Evolutionary conservation across 2,797 vertebrate genomes (phyloP), one percentile per base, ranked within the genome.

Genomic region (Fistularia tabacaria): DNA sequence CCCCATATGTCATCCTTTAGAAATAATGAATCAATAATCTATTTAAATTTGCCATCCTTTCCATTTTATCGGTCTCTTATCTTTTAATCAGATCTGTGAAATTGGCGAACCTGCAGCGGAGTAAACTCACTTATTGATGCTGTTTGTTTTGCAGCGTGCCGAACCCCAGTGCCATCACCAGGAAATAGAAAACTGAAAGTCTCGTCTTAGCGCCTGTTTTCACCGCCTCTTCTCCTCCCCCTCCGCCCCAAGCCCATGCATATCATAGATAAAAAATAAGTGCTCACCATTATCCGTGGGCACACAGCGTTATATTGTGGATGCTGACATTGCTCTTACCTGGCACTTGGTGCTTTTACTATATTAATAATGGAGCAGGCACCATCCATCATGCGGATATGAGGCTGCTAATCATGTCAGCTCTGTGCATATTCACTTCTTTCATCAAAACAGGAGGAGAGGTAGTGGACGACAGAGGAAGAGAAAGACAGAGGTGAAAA

Each of bases 331-430:
- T 82, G 87, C 89, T 86, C 79, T 87, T 88, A 88, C 83, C 88
- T 88, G 89, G 87, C 88, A 85, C 79, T 85, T 77, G 77, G 75
- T 83, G 84, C 85, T 89, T 88, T 90, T 89, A 87, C 79, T 74
- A 79, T 88, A 90, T 91, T 87, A 92, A 92, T 91, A 90, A 92
- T 92, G 85, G 77, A 90, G 82, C 83, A 86, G 84, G 85, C 76
- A 8, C 80, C 81, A 86, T 90, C 84, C 82, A 86, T 87, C 86
- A 85, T 69, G 71, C 57, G 79, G 79, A 82, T 85, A 86, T 77
- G 81, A 86, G 81, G 80, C 81, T 79, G 84, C 86, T 90, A 89
- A 90, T 89, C 88, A 88, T 86, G 85, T 85, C 82, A 81, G 80
- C 82, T 81, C 81, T 71, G 80, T 82, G 85, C 83, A 86, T 84